phyloP scores from a whole-genome alignment of 2,797 vertebrate species.

The Gastrophryne carolinensis region DNA sequence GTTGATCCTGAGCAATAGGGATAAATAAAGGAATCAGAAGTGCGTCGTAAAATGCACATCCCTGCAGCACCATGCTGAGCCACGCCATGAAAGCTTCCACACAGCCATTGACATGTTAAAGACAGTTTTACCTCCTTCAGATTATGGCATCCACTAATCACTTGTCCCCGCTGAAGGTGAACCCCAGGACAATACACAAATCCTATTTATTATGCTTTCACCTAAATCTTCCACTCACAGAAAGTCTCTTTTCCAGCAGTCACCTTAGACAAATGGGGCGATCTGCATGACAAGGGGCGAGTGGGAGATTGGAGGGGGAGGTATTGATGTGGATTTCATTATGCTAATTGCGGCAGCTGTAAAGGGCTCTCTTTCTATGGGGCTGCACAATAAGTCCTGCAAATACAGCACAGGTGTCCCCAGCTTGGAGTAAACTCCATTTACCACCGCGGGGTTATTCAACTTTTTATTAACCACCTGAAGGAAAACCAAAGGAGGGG shows the following conservation, averaged over 20 bases:
- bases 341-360: slow-evolving; percentile 87
- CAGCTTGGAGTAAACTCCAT: slow-evolving; percentile 71
- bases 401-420: slow-evolving; percentile 90
- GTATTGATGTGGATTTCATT: slow-evolving; percentile 95
- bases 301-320: slow-evolving; percentile 80
- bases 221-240: slow-evolving; percentile 65
- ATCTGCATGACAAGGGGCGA: slow-evolving; percentile 88
- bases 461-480: not conserved
- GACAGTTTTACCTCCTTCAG: slow-evolving; percentile 58
- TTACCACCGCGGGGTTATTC: slow-evolving; percentile 65
- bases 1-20: slow-evolving; percentile 70
- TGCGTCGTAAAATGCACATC: slow-evolving; percentile 73
- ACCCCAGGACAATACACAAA: slow-evolving; percentile 72
- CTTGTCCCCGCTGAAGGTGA: slow-evolving; percentile 72
- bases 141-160: slow-evolving; percentile 63
- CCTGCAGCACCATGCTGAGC: slow-evolving; percentile 54
- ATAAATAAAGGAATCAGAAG: slow-evolving; percentile 54
- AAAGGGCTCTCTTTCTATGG: slow-evolving; percentile 70
- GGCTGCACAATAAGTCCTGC: slow-evolving; percentile 73
- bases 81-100: not conserved
- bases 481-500: not conserved
- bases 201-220: slow-evolving; percentile 74
- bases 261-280: slow-evolving; percentile 83
- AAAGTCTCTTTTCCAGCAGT: slow-evolving; percentile 75
- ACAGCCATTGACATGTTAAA: slow-evolving; percentile 72